Percentiles rank a stretch among this genome's conserved stretches.
These are phyloP conservation scores for Brachypteracias leptosomus DNA, from an alignment of 2,113 vertebrate genomes.

Conservation along the genomic window DNA sequence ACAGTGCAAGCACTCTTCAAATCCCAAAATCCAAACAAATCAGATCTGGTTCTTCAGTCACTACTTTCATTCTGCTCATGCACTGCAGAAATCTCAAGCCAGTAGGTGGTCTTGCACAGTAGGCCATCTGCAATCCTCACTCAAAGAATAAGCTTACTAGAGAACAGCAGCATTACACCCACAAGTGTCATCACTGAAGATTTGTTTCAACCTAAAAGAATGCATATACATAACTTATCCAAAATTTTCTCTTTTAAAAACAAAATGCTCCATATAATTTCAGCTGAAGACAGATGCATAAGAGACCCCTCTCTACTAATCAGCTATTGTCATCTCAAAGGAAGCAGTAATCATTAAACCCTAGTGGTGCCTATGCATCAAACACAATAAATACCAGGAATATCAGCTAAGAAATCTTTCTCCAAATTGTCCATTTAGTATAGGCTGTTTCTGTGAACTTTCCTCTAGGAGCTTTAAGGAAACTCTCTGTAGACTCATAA, in stretches of 20 bases:
- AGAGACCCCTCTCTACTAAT: background rate
- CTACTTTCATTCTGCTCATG: background rate
- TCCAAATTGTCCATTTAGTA: background rate
- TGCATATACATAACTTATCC: background rate
- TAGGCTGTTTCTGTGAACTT: background rate
- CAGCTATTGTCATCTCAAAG: background rate
- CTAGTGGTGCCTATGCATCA: background rate
- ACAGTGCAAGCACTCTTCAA: background rate
- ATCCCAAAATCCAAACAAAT: background rate
- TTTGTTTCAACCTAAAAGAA: background rate
- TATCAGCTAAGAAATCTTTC: background rate
- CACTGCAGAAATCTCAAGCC: background rate
- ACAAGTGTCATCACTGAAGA: slow-evolving; percentile 24
- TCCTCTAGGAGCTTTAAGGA: background rate
- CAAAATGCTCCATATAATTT: background rate
- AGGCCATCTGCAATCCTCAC: slow-evolving; percentile 27
- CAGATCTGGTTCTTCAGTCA: background rate
- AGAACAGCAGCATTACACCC: slow-evolving; percentile 47
- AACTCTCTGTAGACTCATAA: background rate
- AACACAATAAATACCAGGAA: background rate
- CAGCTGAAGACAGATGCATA: background rate
- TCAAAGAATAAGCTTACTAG: slow-evolving; percentile 13
- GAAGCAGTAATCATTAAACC: background rate
- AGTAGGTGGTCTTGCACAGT: slow-evolving; percentile 36
- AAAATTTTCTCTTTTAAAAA: background rate